These are phyloP conservation scores for Tor tambroides DNA, from an alignment of 2,113 vertebrate species.

Conservation along the genomic window DNA sequence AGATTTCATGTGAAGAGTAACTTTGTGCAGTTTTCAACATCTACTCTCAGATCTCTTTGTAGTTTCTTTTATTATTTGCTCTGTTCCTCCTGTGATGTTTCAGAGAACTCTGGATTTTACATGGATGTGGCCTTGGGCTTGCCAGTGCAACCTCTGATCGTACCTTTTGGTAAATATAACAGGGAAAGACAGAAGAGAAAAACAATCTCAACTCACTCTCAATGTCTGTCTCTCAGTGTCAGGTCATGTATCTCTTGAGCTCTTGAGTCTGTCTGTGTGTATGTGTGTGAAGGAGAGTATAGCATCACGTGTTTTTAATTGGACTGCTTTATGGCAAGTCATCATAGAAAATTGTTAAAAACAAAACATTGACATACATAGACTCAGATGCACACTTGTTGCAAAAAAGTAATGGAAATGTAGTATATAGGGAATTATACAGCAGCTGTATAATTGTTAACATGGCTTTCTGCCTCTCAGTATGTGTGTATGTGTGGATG, in stretches of 20 bases:
- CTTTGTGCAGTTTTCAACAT: background rate
- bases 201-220: background rate
- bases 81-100: background rate
- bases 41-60: background rate
- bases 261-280: background rate
- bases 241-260: background rate
- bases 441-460: background rate
- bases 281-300: background rate
- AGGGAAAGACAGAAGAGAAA: background rate
- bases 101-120: background rate
- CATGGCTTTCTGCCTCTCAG: background rate
- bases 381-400: background rate
- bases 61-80: background rate
- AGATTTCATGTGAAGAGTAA: background rate
- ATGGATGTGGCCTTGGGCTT: background rate
- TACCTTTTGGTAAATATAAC: background rate
- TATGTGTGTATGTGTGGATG: constrained; percentile 7
- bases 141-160: background rate
- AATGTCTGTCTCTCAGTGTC: constrained; percentile 1
- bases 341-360: background rate
- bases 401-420: background rate
- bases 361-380: background rate
- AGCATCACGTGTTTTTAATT: background rate
- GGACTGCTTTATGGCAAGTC: background rate
- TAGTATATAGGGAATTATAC: background rate